A percentile compares a stretch with the other conserved stretches of the same genome.
Evolutionary conservation across 1,140 invertebrate species (phyloP).

Genomic region (Apis laboriosa): DNA sequence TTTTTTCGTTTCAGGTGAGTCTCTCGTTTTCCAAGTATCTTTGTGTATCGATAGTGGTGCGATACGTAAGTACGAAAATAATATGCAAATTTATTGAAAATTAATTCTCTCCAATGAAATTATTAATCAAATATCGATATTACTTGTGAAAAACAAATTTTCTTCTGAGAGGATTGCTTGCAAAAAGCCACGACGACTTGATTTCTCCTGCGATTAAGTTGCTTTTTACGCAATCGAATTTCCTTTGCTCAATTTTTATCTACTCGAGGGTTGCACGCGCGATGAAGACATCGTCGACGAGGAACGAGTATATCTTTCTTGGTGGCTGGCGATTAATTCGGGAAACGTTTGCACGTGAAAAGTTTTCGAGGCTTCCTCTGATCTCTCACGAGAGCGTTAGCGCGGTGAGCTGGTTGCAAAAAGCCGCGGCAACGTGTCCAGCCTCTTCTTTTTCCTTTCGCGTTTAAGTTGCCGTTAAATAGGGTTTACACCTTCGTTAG

Average conservation of each 20-base stretch:
- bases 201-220: no score
- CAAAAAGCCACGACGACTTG: no score
- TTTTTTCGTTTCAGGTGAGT: conserved; percentile 34
- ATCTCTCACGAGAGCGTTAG: conserved; percentile 9
- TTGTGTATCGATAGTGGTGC: not conserved
- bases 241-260: no score
- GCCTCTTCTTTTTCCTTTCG: conserved; percentile 32
- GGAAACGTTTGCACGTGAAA: not conserved
- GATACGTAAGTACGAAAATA: not conserved
- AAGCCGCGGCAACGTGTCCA: conserved; percentile 4
- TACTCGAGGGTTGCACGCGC: no score
- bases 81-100: no score
- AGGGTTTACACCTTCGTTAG: conserved; percentile 41
- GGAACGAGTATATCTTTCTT: not conserved
- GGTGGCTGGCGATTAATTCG: not conserved
- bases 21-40: not conserved
- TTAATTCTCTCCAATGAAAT: no score
- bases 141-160: no score
- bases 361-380: conserved; percentile 5
- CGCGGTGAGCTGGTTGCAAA: not conserved
- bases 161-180: no score
- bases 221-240: no score
- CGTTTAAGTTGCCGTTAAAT: conserved; percentile 43
- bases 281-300: no score
- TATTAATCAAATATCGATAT: no score